phyloP scores from a whole-genome alignment of 2,888 invertebrate genomes.

The Halictus ligatus region DNA sequence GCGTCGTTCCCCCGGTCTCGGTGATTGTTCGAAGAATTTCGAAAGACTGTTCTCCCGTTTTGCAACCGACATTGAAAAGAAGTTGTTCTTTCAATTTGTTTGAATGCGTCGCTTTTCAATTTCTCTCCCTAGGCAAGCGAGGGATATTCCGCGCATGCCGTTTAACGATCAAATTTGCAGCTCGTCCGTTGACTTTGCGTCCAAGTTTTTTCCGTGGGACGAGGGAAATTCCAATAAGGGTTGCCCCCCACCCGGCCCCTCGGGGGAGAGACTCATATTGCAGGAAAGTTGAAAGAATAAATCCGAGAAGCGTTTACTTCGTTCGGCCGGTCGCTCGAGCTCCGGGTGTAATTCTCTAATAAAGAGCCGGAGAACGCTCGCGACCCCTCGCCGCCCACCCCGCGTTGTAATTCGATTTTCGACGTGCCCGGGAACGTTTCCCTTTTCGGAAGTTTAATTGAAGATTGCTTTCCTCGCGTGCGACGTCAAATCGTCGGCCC shows the following conservation, averaged over 20 bases:
- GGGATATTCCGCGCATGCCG: neutral
- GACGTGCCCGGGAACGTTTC: slow-evolving; percentile 11
- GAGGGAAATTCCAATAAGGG: neutral
- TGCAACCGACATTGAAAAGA: neutral
- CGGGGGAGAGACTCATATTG: neutral
- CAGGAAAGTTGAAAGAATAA: slow-evolving; percentile 23
- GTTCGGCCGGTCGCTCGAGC: neutral
- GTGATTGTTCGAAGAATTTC: no score
- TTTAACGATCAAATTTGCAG: slow-evolving; percentile 8
- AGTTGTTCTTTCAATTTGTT: neutral
- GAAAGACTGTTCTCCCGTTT: neutral
- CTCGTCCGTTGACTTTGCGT: neutral
- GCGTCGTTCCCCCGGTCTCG: neutral
- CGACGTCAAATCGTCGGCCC: neutral
- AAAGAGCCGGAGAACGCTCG: neutral
- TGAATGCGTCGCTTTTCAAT: neutral
- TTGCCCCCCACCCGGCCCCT: neutral
- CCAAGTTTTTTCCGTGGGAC: neutral
- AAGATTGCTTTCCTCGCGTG: slow-evolving; percentile 9
- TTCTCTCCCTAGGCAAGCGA: neutral
- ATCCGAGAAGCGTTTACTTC: slow-evolving; percentile 1
- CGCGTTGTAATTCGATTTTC: slow-evolving; percentile 39
- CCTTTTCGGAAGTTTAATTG: slow-evolving; percentile 49
- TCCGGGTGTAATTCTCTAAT: slow-evolving; percentile 19
- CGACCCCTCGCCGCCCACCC: neutral